Evolutionary conservation across 2,113 vertebrate species (phyloP).

Genomic region (Brachypteracias leptosomus): DNA sequence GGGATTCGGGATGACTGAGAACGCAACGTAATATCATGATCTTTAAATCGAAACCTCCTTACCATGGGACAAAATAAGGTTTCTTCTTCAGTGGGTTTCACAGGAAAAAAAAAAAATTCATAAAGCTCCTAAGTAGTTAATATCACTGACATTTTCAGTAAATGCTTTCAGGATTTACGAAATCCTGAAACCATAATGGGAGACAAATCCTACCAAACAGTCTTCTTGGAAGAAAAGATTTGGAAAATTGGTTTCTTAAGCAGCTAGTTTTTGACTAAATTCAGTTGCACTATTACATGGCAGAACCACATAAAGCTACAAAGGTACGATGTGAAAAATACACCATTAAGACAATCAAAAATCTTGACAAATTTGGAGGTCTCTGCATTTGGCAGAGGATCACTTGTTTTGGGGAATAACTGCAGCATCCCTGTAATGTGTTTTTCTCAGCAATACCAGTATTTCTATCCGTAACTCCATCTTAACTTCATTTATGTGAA

Average conservation of each 20-base stretch:
- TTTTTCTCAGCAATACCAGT: not conserved
- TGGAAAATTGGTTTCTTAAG: not conserved
- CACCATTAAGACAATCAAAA: not conserved
- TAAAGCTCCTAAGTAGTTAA: not conserved
- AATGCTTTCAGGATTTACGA: not conserved
- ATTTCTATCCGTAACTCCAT: not conserved
- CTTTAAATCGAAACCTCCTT: not conserved
- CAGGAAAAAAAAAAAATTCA: not conserved
- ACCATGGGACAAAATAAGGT: not conserved
- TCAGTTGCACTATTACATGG: not conserved
- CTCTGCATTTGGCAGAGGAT: not conserved
- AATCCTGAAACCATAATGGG: not conserved
- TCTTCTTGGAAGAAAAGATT: not conserved
- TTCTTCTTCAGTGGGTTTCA: not conserved
- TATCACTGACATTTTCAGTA: not conserved
- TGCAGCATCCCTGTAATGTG: not conserved
- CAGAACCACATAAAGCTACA: not conserved
- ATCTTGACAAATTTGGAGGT: not conserved
- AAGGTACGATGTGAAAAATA: not conserved
- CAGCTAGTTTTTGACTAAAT: not conserved
- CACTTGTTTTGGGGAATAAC: not conserved
- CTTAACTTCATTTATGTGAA: not conserved
- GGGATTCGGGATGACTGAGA: not conserved
- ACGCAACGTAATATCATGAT: accelerated
- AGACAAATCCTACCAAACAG: not conserved